These are phyloP conservation scores for Empis stercorea DNA, from an alignment of 2,888 invertebrate species.

Conservation along the genomic window DNA sequence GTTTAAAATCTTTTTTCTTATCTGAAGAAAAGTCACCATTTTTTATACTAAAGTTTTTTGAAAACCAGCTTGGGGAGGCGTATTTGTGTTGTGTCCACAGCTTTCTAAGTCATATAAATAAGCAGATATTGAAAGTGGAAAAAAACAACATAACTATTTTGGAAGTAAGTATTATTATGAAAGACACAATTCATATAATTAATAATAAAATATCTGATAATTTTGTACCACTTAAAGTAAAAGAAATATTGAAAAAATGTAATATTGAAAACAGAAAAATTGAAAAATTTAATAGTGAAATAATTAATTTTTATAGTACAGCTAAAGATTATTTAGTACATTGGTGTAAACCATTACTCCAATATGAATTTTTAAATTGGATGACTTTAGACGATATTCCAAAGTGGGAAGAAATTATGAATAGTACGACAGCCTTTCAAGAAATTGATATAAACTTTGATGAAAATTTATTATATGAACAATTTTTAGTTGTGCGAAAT, in stretches of 20 bases:
- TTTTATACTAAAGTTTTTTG: conserved; percentile 1
- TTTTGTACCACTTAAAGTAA: conserved; percentile 5
- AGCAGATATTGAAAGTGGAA: conserved; percentile 5
- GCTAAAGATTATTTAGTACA: background rate
- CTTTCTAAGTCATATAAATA: background rate
- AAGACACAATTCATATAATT: conserved; percentile 1
- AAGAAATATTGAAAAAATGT: conserved; percentile 2
- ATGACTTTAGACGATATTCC: background rate
- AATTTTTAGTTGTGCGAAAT: background rate
- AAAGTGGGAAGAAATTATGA: background rate
- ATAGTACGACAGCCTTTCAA: too few species aligned
- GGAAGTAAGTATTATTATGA: conserved; percentile 4
- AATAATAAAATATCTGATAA: conserved; percentile 3
- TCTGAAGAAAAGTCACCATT: conserved; percentile 3
- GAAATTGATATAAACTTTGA: too few species aligned
- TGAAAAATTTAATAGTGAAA: background rate
- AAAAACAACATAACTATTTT: conserved; percentile 3
- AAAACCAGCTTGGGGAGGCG: conserved; percentile 6
- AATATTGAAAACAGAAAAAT: background rate
- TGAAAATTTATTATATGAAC: background rate
- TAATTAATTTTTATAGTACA: background rate
- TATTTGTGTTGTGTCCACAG: background rate
- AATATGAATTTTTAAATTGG: background rate
- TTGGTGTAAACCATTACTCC: background rate
- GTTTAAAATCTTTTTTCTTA: conserved; percentile 6